A percentile compares a stretch with the other conserved stretches of the same genome.
These are phyloP conservation scores for Corythaixoides concolor DNA, from an alignment of 2,113 vertebrate genomes.

Conservation along the genomic window DNA sequence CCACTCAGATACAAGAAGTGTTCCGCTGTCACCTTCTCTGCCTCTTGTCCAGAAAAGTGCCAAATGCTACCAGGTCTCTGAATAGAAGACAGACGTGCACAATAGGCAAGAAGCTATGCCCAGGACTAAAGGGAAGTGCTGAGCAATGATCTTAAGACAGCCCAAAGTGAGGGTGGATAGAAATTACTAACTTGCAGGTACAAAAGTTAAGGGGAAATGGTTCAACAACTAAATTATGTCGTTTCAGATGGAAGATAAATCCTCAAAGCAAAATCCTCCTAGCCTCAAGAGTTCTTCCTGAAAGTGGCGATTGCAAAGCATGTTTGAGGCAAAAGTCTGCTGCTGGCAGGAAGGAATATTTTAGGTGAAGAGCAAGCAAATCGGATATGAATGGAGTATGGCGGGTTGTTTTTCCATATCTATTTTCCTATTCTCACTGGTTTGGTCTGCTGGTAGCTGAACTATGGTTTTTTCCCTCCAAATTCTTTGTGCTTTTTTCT, in stretches of 20 bases:
- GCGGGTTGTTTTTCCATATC: background rate
- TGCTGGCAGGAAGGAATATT: background rate
- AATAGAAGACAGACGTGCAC: background rate
- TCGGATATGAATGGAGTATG: background rate
- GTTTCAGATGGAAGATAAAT: background rate
- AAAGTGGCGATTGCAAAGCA: background rate
- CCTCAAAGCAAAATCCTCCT: background rate
- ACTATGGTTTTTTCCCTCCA: background rate
- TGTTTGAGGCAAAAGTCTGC: background rate
- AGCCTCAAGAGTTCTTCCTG: background rate
- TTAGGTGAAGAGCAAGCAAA: background rate
- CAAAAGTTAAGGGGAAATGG: background rate
- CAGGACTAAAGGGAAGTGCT: background rate
- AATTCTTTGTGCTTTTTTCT: background rate
- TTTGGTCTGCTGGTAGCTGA: background rate
- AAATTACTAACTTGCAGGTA: background rate
- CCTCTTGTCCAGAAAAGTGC: background rate
- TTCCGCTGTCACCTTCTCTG: background rate
- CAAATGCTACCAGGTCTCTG: background rate
- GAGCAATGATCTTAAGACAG: background rate
- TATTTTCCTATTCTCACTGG: background rate
- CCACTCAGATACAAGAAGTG: background rate
- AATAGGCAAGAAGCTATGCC: background rate
- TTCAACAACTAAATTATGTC: background rate
- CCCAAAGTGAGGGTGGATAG: background rate